phyloP scores from a whole-genome alignment of 1,140 invertebrate species.

The Drosophila dunni region DNA sequence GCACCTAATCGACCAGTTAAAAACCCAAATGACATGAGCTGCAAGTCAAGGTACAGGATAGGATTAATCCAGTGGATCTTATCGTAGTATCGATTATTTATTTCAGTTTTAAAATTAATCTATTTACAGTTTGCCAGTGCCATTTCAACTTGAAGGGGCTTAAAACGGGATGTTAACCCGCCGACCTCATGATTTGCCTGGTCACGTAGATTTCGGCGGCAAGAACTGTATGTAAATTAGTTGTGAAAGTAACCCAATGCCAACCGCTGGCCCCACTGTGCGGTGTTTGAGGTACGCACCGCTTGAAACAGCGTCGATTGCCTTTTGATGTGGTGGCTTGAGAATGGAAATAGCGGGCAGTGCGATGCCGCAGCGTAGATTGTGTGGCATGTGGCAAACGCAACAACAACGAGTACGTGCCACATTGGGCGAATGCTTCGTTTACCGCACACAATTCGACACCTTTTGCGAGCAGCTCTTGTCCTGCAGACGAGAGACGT shows the following conservation, averaged over 20 bases:
- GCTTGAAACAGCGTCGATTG: conserved; percentile 48
- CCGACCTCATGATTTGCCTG: conserved; percentile 67
- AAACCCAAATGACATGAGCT: conserved; percentile 18
- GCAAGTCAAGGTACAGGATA: neutral
- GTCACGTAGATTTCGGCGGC: conserved; percentile 54
- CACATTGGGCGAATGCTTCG: conserved; percentile 68
- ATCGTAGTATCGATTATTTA: neutral
- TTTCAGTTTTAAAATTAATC: neutral
- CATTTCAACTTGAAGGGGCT: conserved; percentile 17
- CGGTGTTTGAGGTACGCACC: conserved; percentile 22
- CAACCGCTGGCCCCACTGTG: conserved; percentile 16
- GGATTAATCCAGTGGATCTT: too few species aligned
- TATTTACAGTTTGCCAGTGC: conserved; percentile 2
- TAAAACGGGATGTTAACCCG: conserved; percentile 41
- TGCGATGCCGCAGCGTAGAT: conserved; percentile 1
- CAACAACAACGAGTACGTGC: conserved; percentile 58
- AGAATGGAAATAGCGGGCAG: neutral
- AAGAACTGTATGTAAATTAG: conserved; percentile 72
- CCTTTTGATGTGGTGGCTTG: conserved; percentile 75
- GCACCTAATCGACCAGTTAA: neutral
- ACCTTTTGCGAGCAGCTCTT: conserved; percentile 53
- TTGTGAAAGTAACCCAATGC: conserved; percentile 51
- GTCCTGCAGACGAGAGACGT: conserved; percentile 42
- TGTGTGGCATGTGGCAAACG: conserved; percentile 18
- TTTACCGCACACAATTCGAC: conserved; percentile 66